Conservation (phyloP, 2,113 vertebrate genomes). For the Plestiodon gilberti region DNA sequence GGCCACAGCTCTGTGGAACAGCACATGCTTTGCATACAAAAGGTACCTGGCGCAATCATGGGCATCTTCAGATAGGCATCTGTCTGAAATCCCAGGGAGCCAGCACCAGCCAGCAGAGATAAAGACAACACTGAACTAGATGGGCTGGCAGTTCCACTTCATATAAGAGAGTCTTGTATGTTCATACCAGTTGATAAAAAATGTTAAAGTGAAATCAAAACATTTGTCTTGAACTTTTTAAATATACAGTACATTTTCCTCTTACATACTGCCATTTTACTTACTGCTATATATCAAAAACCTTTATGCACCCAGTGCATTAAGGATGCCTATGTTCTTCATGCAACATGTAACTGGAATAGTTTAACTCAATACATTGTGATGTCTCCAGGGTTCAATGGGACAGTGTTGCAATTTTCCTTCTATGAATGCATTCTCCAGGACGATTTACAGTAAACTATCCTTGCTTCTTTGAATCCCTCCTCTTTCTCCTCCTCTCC, state of each 20-base stretch:
- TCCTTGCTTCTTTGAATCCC: fast-evolving
- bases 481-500: neutral
- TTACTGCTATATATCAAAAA: neutral
- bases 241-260: neutral
- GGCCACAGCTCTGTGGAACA: too few species aligned
- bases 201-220: neutral
- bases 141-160: too few species aligned
- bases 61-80: too few species aligned
- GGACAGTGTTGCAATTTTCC: neutral
- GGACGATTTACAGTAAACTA: neutral
- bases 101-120: neutral
- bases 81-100: too few species aligned
- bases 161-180: too few species aligned
- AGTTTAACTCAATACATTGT: neutral
- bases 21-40: too few species aligned
- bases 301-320: too few species aligned
- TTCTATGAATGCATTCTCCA: neutral
- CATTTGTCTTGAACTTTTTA: neutral
- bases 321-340: neutral
- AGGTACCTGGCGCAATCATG: too few species aligned
- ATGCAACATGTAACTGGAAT: neutral
- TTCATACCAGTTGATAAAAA: neutral
- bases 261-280: neutral
- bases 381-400: neutral
- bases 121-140: neutral